Conservation (phyloP, 2,797 vertebrate species). For the Acipenser transmontanus region DNA sequence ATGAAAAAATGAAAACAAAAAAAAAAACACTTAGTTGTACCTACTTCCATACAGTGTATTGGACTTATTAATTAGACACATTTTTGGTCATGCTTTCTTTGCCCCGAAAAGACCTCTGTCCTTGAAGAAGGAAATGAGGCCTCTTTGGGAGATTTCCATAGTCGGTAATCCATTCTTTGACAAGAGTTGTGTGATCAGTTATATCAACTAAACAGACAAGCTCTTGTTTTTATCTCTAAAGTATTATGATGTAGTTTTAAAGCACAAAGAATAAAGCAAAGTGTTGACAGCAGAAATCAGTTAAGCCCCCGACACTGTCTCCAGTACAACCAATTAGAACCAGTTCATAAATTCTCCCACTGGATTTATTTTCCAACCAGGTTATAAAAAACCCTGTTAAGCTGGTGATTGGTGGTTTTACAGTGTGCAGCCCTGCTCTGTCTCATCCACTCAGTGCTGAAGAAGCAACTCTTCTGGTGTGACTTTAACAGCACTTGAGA, state of each 20-base stretch:
- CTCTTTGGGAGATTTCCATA: too few relatives aligned
- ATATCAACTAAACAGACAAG: too few relatives aligned
- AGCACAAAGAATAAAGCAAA: slow-evolving; percentile 1
- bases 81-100: too few relatives aligned
- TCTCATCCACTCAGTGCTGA: background rate
- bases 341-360: slow-evolving; percentile 3
- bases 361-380: background rate
- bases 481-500: background rate
- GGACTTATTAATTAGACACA: too few relatives aligned
- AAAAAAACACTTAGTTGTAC: background rate
- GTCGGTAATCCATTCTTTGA: too few relatives aligned
- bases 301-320: background rate
- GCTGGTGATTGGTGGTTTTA: slow-evolving; percentile 7
- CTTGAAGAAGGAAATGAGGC: too few relatives aligned
- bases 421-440: slow-evolving; percentile 1
- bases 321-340: slow-evolving; percentile 10
- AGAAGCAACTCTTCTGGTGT: background rate
- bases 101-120: too few relatives aligned
- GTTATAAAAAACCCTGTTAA: slow-evolving; percentile 9
- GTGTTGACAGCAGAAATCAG: background rate
- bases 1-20: background rate
- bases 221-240: too few relatives aligned
- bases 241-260: background rate
- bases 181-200: too few relatives aligned
- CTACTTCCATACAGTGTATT: too few relatives aligned